Evolutionary conservation across 2,888 invertebrate genomes (phyloP).

Genomic region (Lycophotia porphyrea): DNA sequence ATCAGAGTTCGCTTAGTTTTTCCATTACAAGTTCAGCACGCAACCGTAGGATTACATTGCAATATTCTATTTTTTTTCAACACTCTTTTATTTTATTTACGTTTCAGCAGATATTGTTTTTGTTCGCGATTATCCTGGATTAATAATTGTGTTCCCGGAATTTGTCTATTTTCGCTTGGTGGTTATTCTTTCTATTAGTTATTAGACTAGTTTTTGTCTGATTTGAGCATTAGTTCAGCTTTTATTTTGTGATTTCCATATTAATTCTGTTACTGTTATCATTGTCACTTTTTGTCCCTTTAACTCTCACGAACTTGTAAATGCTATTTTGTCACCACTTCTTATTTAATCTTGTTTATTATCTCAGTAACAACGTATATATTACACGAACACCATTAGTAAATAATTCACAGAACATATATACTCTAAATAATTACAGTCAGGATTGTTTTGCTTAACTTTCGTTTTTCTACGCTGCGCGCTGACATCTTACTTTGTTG

Average conservation of each 20-base stretch:
- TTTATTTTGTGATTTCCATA: neutral
- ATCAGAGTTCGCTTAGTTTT: constrained; percentile 73
- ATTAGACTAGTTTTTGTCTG: neutral
- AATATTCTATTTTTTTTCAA: constrained; percentile 62
- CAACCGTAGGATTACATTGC: constrained; percentile 75
- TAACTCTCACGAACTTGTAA: too few species aligned
- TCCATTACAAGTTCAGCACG: constrained; percentile 79
- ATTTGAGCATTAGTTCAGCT: neutral
- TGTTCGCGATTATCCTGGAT: constrained; percentile 45
- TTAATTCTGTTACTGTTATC: too few species aligned
- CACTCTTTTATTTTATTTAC: constrained; percentile 39
- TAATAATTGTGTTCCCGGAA: constrained; percentile 21
- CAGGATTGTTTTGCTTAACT: too few species aligned
- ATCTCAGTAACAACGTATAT: too few species aligned
- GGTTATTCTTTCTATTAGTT: constrained; percentile 19
- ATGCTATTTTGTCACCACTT: too few species aligned
- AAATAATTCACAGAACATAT: too few species aligned
- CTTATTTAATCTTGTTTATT: too few species aligned
- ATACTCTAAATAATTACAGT: too few species aligned
- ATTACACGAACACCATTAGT: too few species aligned
- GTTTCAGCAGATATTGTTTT: constrained; percentile 35
- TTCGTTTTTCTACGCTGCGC: too few species aligned
- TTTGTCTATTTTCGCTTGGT: neutral
- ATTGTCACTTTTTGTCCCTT: too few species aligned
- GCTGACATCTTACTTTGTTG: too few species aligned